phyloP scores from a whole-genome alignment of 2,888 invertebrate genomes.

The Cosmia trapezina region DNA sequence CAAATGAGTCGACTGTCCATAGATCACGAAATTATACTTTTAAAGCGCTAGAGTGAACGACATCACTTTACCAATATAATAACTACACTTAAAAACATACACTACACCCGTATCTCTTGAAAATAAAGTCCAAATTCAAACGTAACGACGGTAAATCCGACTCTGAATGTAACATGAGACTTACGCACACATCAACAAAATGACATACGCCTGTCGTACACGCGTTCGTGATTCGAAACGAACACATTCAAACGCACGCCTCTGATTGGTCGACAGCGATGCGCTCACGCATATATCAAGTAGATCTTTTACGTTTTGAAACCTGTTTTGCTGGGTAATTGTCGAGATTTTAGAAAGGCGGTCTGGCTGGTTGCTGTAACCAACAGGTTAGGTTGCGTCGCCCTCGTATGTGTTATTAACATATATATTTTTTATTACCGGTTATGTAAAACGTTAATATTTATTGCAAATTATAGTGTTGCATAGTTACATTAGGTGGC shows the following conservation, averaged over 20 bases:
- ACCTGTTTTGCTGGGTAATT: conserved; percentile 84
- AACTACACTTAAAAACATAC: conserved; percentile 16
- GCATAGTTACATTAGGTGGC: conserved; percentile 48
- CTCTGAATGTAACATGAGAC: conserved; percentile 54
- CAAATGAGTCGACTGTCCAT: conserved; percentile 74
- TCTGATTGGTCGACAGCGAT: conserved; percentile 72
- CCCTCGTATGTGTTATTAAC: conserved; percentile 65
- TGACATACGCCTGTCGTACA: conserved; percentile 55
- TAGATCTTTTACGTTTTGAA: conserved; percentile 80
- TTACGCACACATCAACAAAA: conserved; percentile 59
- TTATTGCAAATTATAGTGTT: conserved; percentile 61
- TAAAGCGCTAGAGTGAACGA: conserved; percentile 75
- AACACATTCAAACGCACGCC: conserved; percentile 62
- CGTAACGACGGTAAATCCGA: conserved; percentile 34
- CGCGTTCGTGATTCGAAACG: conserved; percentile 62
- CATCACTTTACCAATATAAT: conserved; percentile 67
- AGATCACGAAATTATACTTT: conserved; percentile 79
- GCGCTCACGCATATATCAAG: conserved; percentile 78
- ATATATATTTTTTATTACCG: conserved; percentile 65
- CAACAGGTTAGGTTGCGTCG: conserved; percentile 69
- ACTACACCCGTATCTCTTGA: conserved; percentile 17
- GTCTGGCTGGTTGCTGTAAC: conserved; percentile 77
- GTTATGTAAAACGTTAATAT: conserved; percentile 72
- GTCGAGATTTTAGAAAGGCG: conserved; percentile 90
- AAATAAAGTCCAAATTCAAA: conserved; percentile 70